Evolutionary conservation across 2,797 vertebrate genomes (phyloP), one percentile per base, ranked within the genome.

Genomic region (Gallinago stenura): DNA sequence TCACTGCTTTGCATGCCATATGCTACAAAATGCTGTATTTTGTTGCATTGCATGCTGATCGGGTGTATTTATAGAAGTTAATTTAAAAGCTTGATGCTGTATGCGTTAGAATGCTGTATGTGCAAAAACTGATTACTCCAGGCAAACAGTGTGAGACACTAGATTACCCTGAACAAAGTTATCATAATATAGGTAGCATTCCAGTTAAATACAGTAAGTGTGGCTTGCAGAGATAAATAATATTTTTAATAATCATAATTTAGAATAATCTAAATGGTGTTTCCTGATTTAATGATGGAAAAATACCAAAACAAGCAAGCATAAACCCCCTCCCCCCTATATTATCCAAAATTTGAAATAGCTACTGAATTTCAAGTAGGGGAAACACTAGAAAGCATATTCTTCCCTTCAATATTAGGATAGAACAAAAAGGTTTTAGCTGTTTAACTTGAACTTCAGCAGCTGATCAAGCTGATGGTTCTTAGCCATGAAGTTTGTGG

Each of bases 21-120:
- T 96, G 93, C 86, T 86, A 8, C 77, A 80, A 79, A 94, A 60
- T 82, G 77, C 62, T 90, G 43, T 50, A 11, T 86, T 96, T 87
- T 94, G 30, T 81, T 94, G 69, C 61, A 48, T 91, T 93, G 39
- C 54, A 8, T 89, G 57, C 68, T 83, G 84, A 51, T 92, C 33
- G 72, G 50, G n/a, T 81, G 13, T 76, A 82, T 91, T 91, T 92
- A 81, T 86, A 88, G 87, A 62, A 91, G 35, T 35, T 79, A 0
- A 81, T 93, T 75, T 82, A 60, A 83, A 80, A 87, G 19, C 46
- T 61, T 86, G 61, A 53, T 61, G 60, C 41, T 51, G 13, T 48
- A n/a, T 0, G 26, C 4, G 0, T 88, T 79, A 66, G 50, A 76
- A 76, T 62, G 70, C 46, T 86, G 18, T 13, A 50, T 66, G 41